Percentiles rank a stretch among this genome's conserved stretches.
phyloP scores from a whole-genome alignment of 2,888 invertebrate species.

The Nebria brevicollis region DNA sequence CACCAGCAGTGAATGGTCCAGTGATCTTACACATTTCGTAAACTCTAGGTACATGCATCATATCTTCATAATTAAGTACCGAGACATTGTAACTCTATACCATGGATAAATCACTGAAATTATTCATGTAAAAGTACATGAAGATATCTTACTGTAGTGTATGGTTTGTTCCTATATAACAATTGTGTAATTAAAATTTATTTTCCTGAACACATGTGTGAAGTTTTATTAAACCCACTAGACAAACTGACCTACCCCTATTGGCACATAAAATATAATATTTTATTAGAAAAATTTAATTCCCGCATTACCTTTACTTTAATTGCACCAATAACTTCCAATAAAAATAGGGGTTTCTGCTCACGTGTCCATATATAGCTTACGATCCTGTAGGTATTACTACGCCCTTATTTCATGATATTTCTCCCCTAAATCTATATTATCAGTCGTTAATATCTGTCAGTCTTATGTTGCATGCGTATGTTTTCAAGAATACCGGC shows the following conservation, averaged over 20 bases:
- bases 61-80: slow-evolving; percentile 42
- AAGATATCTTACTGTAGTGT: background rate
- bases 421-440: slow-evolving; percentile 10
- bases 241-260: background rate
- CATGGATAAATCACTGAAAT: slow-evolving; percentile 32
- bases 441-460: slow-evolving; percentile 10
- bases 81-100: slow-evolving; percentile 28
- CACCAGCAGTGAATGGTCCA: background rate
- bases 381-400: background rate
- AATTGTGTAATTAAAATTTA: background rate
- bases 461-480: slow-evolving; percentile 6
- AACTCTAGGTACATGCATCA: slow-evolving; percentile 1
- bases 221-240: background rate
- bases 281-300: background rate
- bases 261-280: background rate
- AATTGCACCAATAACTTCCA: slow-evolving; percentile 10
- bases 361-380: slow-evolving; percentile 13
- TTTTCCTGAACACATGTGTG: background rate
- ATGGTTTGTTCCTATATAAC: no score
- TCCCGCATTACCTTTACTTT: background rate
- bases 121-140: slow-evolving; percentile 26
- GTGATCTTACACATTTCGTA: background rate
- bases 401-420: slow-evolving; percentile 12
- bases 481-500: background rate
- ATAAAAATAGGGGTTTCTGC: background rate